Conservation (phyloP, 2,888 invertebrate species). For the Cloeon dipterum region DNA sequence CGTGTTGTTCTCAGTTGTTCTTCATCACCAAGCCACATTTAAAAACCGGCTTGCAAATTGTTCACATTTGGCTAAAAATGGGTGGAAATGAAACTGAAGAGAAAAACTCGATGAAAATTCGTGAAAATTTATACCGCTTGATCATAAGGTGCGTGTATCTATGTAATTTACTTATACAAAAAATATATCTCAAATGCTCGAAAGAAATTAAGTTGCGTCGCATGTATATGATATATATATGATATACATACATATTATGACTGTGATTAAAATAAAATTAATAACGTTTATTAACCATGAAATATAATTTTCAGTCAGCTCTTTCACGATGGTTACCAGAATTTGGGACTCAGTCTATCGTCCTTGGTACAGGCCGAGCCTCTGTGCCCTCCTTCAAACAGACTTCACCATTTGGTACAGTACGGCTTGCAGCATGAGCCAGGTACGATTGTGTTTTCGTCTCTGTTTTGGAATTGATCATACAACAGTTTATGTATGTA, state of each 20-base stretch:
- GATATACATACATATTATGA: constrained; percentile 1
- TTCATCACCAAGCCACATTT: too few species aligned
- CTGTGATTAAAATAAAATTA: constrained; percentile 2
- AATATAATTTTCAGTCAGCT: constrained; percentile 70
- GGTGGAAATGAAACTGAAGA: constrained; percentile 10
- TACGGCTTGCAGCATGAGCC: constrained; percentile 71
- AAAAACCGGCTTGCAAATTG: too few species aligned
- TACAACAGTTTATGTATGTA: not conserved
- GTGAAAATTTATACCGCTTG: constrained; percentile 70
- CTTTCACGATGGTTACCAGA: constrained; percentile 91
- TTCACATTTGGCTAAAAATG: too few species aligned
- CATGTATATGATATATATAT: too few species aligned
- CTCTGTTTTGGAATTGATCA: too few species aligned
- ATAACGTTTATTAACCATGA: constrained; percentile 2
- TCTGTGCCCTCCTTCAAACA: constrained; percentile 88
- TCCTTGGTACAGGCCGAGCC: constrained; percentile 74
- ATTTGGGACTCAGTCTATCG: constrained; percentile 68
- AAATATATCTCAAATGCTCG: too few species aligned
- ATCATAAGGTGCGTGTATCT: constrained; percentile 97
- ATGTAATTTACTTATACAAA: too few species aligned
- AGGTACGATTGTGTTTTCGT: constrained; percentile 14
- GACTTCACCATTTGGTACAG: constrained; percentile 63
- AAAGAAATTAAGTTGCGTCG: too few species aligned
- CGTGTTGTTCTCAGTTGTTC: too few species aligned
- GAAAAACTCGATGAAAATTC: constrained; percentile 62